Evolutionary conservation across 2,888 invertebrate species (phyloP).

Genomic region (Alitta virens): DNA sequence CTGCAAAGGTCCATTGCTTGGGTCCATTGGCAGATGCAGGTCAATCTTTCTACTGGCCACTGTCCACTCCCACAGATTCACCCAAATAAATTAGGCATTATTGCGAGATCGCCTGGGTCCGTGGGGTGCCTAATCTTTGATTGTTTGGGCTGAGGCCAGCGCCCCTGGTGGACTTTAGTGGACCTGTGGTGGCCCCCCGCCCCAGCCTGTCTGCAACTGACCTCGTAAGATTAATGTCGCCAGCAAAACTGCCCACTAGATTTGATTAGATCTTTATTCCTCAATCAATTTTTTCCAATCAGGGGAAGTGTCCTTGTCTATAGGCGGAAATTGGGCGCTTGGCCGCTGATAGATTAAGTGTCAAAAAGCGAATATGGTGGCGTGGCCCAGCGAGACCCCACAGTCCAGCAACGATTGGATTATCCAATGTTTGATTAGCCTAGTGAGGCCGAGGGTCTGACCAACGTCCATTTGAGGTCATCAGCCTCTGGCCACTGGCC

Average conservation of each 20-base stretch:
- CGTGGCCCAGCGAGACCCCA: neutral
- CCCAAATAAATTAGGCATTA: neutral
- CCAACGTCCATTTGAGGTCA: neutral
- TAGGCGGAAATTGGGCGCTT: conserved; percentile 16
- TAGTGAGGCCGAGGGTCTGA: neutral
- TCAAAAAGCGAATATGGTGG: conserved; percentile 18
- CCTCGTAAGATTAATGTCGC: conserved; percentile 1
- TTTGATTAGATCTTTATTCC: conserved; percentile 20
- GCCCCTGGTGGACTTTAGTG: too few species aligned
- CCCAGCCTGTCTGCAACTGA: neutral
- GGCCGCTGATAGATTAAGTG: conserved; percentile 21
- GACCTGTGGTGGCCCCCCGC: too few species aligned
- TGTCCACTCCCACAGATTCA: neutral
- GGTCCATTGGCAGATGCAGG: neutral
- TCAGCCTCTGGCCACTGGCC: neutral
- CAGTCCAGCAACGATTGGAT: conserved; percentile 4
- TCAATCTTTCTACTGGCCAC: neutral
- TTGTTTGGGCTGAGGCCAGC: neutral
- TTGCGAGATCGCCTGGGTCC: neutral
- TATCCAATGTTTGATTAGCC: conserved; percentile 13
- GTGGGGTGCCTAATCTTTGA: neutral
- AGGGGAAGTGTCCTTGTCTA: conserved; percentile 16
- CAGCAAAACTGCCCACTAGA: neutral
- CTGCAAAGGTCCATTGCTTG: too few species aligned
- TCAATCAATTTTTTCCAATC: conserved; percentile 21